Evolutionary conservation across 2,888 invertebrate species (phyloP).

Genomic region (Cybosia mesomella): DNA sequence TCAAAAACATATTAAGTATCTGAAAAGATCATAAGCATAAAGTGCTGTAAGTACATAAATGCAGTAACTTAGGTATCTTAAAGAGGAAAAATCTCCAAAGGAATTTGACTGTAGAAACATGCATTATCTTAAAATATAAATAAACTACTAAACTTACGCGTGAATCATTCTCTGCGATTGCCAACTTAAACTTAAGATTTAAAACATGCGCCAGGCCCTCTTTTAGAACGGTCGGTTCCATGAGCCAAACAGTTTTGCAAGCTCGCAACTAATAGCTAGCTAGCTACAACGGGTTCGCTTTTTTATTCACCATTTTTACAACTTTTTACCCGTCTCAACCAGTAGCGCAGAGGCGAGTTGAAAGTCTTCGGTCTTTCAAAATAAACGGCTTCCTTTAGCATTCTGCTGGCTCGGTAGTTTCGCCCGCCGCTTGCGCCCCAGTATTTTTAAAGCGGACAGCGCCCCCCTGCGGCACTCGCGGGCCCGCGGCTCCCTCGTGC

Average conservation of each 20-base stretch:
- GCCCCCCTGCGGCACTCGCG: conserved; percentile 79
- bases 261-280: conserved; percentile 68
- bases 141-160: conserved; percentile 27
- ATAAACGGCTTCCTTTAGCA: conserved; percentile 81
- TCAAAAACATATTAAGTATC: not conserved
- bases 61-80: not conserved
- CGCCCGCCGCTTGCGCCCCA: conserved; percentile 69
- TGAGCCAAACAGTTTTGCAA: conserved; percentile 65
- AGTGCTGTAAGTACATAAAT: not conserved
- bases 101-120: not conserved
- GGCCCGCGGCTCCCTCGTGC: conserved; percentile 55
- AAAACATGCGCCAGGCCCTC: conserved; percentile 41
- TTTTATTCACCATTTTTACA: conserved; percentile 68
- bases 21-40: not conserved
- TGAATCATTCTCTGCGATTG: conserved; percentile 24
- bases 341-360: conserved; percentile 63
- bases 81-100: not conserved
- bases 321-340: conserved; percentile 70
- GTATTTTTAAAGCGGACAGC: conserved; percentile 86
- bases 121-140: conserved; percentile 19
- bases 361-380: conserved; percentile 77
- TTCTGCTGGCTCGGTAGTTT: conserved; percentile 77
- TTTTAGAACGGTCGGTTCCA: conserved; percentile 51
- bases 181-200: conserved; percentile 35
- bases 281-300: conserved; percentile 59